Base-by-base conservation (phyloP, 2,797 vertebrate species). In the Rhinophrynus dorsalis region DNA sequence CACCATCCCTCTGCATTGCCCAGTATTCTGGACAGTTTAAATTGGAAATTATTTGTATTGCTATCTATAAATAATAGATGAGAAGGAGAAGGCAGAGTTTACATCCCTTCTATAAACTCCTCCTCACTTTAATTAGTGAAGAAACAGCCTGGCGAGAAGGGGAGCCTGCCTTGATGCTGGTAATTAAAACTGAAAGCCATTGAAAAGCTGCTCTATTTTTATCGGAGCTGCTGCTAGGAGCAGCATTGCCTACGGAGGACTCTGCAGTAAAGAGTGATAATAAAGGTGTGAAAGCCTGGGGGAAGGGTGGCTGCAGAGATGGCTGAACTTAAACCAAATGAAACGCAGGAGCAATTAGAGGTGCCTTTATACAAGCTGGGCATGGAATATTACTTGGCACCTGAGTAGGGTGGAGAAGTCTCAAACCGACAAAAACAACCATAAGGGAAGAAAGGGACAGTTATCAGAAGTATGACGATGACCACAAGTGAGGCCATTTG, bases 31-130 rank as follows among this genome's bases (percentile, higher is more conserved):
- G 89, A 93, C 92, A 91, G 90, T 92, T 95, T 95, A 95, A 93
- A 95, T 96, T 93, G 93, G 90, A 96, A 96, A 96, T 86, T 87
- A 96, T 97, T 96, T 96, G 94, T 95, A 94, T 92, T 95, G 92
- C 92, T 91, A 79, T 77, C 92, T 91, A 90, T 96, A 94, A 96
- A 96, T 95, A 95, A 96, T 95, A 93, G 92, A 95, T 94, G 93
- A 95, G 92, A 89, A 90, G 91, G 90, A 84, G 84, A 44, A 91
- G 92, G 91, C 94, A 84, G 90, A 92, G 91, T 92, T 42, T 90
- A 84, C 92, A 91, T 95, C 92, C 94, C 92, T 94, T 93, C 90
- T 89, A 90, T 91, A 93, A 94, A 94, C 92, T 93, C 90, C 90
- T 92, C 90, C 92, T 86, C 80, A 78, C 94, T 95, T 96, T 96